phyloP scores from a whole-genome alignment of 2,797 vertebrate species.

The Hylomyscus alleni region DNA sequence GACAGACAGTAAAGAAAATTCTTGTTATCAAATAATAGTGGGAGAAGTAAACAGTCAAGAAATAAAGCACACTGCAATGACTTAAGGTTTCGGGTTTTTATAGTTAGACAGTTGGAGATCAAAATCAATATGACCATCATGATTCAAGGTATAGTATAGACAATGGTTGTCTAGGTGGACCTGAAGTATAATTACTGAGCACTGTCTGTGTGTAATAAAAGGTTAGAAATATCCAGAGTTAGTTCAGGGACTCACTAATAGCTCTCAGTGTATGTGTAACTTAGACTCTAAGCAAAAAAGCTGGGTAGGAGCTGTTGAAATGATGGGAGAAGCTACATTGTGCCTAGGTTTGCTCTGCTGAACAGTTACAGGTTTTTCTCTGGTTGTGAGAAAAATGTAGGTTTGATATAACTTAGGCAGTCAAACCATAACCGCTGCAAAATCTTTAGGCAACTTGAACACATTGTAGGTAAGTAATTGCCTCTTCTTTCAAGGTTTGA shows the following conservation, averaged over 20 bases:
- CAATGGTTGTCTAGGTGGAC: neutral
- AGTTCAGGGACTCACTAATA: neutral
- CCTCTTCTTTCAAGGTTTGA: neutral
- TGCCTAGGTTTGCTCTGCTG: neutral
- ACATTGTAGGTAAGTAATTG: neutral
- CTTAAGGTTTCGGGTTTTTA: neutral
- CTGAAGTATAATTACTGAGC: neutral
- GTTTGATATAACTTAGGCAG: neutral
- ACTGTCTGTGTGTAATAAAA: neutral
- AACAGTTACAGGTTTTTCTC: neutral
- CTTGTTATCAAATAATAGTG: neutral
- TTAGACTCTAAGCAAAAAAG: neutral
- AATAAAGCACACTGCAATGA: neutral
- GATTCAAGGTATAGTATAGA: neutral
- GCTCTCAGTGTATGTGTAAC: neutral
- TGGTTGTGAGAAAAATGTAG: neutral
- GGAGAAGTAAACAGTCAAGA: neutral
- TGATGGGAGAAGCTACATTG: neutral
- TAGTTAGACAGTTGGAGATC: neutral
- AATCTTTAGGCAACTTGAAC: neutral
- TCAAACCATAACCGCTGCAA: neutral
- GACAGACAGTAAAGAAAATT: neutral
- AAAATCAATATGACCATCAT: neutral
- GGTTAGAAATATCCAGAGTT: neutral
- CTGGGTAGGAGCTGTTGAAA: neutral